phyloP scores from a whole-genome alignment of 1,140 invertebrate species.

The Periplaneta americana region DNA sequence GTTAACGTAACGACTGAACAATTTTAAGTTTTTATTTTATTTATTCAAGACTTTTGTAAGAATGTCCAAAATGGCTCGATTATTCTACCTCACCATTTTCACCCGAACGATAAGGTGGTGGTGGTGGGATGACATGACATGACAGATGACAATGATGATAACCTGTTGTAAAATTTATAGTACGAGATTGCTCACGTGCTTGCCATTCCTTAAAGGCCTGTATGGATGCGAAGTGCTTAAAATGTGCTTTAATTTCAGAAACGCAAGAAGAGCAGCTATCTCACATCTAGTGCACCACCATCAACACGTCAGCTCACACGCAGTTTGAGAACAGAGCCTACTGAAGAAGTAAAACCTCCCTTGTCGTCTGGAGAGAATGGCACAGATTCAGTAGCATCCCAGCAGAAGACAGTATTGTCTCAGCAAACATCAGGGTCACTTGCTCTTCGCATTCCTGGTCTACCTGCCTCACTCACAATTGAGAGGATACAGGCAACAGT shows the following conservation, averaged over 20 bases:
- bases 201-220: too few relatives aligned
- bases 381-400: neutral
- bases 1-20: too few relatives aligned
- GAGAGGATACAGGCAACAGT: neutral
- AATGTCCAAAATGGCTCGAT: too few relatives aligned
- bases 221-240: too few relatives aligned
- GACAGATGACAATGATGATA: too few relatives aligned
- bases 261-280: constrained; percentile 10
- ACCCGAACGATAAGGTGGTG: too few relatives aligned
- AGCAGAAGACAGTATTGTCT: neutral
- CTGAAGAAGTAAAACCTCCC: neutral
- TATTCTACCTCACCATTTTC: too few relatives aligned
- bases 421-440: neutral
- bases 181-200: too few relatives aligned
- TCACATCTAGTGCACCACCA: neutral
- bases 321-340: neutral
- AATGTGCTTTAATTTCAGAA: constrained; percentile 1
- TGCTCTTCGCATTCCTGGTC: neutral
- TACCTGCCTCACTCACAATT: neutral
- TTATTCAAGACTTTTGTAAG: too few relatives aligned
- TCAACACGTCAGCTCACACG: neutral
- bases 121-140: too few relatives aligned
- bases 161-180: too few relatives aligned
- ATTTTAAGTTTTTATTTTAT: too few relatives aligned
- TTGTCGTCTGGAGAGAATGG: neutral